A percentile compares a stretch with the other conserved stretches of the same genome.
Evolutionary conservation across 2,888 invertebrate species (phyloP).

Genomic region (Drosophila nr. fundita): DNA sequence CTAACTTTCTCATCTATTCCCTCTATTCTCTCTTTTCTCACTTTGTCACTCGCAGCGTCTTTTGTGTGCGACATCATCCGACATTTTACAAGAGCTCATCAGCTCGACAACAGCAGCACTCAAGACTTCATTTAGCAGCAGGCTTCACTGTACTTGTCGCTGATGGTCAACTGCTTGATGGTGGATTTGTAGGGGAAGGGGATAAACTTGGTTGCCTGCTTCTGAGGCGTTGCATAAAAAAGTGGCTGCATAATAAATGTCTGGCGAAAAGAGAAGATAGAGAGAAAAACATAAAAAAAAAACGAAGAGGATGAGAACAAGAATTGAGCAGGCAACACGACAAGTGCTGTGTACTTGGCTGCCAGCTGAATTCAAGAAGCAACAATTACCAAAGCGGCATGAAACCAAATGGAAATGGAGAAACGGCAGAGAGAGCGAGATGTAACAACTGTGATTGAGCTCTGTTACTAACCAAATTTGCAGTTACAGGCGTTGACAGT

Average conservation of each 20-base stretch:
- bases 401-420: conserved; percentile 7
- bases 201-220: conserved; percentile 21
- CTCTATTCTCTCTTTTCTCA: neutral
- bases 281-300: conserved; percentile 8
- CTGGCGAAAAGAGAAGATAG: conserved; percentile 9
- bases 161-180: conserved; percentile 47
- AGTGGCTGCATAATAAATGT: conserved; percentile 50
- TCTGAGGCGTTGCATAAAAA: conserved; percentile 43
- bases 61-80: neutral
- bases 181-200: conserved; percentile 10
- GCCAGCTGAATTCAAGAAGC: conserved; percentile 75
- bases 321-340: conserved; percentile 32
- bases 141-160: conserved; percentile 51
- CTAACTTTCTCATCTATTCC: neutral
- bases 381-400: conserved; percentile 65
- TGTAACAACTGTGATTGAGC: conserved; percentile 59
- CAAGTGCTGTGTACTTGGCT: conserved; percentile 44
- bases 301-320: conserved; percentile 24
- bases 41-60: neutral
- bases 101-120: conserved; percentile 33
- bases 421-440: neutral
- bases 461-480: conserved; percentile 34
- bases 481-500: conserved; percentile 60
- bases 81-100: conserved; percentile 7
- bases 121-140: conserved; percentile 42